Percentiles rank a stretch among this genome's conserved stretches.
These are phyloP conservation scores for Alauda arvensis DNA, from an alignment of 2,797 vertebrate genomes.

Conservation along the genomic window DNA sequence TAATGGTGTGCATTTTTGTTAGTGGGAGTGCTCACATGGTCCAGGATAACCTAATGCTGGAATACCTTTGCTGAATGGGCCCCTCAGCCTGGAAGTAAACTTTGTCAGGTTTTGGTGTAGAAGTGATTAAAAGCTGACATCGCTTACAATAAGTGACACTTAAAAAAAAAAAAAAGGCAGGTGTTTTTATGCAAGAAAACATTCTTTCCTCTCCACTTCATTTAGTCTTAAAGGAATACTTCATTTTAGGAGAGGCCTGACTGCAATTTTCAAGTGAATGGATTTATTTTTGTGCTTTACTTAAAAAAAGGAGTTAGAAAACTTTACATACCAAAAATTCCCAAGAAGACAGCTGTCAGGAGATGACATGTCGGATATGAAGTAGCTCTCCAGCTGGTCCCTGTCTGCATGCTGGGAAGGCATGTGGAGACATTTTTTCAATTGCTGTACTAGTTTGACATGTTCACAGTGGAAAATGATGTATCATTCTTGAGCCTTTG, in stretches of 20 bases:
- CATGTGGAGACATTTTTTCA: conserved; percentile 71
- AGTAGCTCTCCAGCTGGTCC: conserved; percentile 69
- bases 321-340: conserved; percentile 44
- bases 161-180: background rate
- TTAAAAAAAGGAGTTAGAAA: conserved; percentile 4
- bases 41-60: background rate
- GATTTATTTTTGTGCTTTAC: background rate
- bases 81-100: background rate
- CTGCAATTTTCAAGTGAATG: background rate
- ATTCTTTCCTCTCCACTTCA: background rate
- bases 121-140: background rate
- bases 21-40: background rate
- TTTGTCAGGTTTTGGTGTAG: background rate
- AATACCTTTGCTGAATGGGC: background rate
- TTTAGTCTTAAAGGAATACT: background rate
- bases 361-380: conserved; percentile 59
- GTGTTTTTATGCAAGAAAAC: conserved; percentile 5
- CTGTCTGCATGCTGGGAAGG: conserved; percentile 72
- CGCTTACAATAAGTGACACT: background rate
- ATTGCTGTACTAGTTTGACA: conserved; percentile 66
- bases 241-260: background rate
- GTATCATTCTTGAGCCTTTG: conserved; percentile 71
- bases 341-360: conserved; percentile 55
- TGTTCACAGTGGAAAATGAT: conserved; percentile 73
- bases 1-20: background rate